phyloP scores from a whole-genome alignment of 2,888 invertebrate genomes.

The Hemaris fuciformis region DNA sequence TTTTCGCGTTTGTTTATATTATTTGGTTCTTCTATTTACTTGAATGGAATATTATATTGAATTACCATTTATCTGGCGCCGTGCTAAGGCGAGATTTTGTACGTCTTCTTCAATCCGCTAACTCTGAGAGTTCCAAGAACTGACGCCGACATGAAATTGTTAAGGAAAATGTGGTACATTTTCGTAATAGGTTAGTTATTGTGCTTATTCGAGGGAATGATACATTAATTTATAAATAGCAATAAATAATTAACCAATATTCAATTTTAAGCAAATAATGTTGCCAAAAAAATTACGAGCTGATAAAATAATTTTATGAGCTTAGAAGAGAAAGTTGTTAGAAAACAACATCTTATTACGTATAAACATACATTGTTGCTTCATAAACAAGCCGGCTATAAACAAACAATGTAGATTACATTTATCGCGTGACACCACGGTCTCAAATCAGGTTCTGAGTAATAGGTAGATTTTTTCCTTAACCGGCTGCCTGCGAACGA shows the following conservation, averaged over 20 bases:
- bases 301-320: too few species aligned
- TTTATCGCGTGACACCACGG: neutral
- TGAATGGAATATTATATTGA: too few species aligned
- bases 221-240: neutral
- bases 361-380: neutral
- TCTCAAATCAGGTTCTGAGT: neutral
- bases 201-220: neutral
- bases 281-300: too few species aligned
- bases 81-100: too few species aligned
- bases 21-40: too few species aligned
- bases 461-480: constrained; percentile 1
- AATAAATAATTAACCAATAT: too few species aligned
- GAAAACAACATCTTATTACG: neutral
- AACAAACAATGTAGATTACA: too few species aligned
- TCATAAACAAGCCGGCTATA: neutral
- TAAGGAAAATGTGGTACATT: neutral
- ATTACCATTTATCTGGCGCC: too few species aligned
- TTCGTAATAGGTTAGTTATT: neutral
- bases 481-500: neutral
- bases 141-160: neutral
- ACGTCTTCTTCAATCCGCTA: neutral
- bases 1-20: too few species aligned
- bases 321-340: neutral
- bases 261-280: too few species aligned
- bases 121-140: neutral